A percentile compares a stretch with the other conserved stretches of the same genome.
These are phyloP conservation scores for Leptogaster cylindrica DNA, from an alignment of 2,888 invertebrate genomes.

Conservation along the genomic window DNA sequence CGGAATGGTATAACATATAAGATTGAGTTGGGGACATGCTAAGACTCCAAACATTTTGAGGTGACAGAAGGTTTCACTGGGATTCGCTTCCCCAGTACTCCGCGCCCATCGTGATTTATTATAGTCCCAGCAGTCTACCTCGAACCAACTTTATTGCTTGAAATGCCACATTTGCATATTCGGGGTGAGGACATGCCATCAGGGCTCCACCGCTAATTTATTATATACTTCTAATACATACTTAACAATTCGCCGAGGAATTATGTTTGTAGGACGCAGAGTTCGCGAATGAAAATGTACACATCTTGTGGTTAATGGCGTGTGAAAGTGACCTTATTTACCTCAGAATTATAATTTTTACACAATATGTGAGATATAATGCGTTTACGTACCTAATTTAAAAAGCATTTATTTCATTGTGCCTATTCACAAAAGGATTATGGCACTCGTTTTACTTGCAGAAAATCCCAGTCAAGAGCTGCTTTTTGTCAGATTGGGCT, in stretches of 20 bases:
- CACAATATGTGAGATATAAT: slow-evolving; percentile 11
- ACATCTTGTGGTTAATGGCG: slow-evolving; percentile 29
- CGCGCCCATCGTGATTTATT: slow-evolving; percentile 20
- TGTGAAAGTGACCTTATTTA: slow-evolving; percentile 12
- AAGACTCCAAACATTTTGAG: too few relatives aligned
- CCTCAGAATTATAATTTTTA: slow-evolving; percentile 16
- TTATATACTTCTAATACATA: slow-evolving; percentile 23
- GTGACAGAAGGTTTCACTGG: too few relatives aligned
- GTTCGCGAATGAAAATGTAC: slow-evolving; percentile 20
- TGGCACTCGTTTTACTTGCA: too few relatives aligned
- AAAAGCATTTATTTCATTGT: too few relatives aligned
- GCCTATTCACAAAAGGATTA: too few relatives aligned
- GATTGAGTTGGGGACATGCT: slow-evolving; percentile 3
- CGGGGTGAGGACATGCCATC: slow-evolving; percentile 6
- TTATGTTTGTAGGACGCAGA: too few relatives aligned
- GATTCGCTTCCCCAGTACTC: too few relatives aligned
- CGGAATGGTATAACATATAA: slow-evolving; percentile 21
- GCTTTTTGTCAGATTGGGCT: too few relatives aligned
- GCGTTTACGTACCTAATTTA: too few relatives aligned
- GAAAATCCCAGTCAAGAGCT: too few relatives aligned
- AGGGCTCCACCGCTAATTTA: slow-evolving; percentile 29
- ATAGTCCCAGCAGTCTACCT: slow-evolving; percentile 2
- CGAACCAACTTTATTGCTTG: slow-evolving; percentile 9
- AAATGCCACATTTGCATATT: slow-evolving; percentile 39
- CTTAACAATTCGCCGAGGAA: not conserved